Base-by-base conservation (phyloP, 2,888 invertebrate genomes). In the Dusona sp. region DNA sequence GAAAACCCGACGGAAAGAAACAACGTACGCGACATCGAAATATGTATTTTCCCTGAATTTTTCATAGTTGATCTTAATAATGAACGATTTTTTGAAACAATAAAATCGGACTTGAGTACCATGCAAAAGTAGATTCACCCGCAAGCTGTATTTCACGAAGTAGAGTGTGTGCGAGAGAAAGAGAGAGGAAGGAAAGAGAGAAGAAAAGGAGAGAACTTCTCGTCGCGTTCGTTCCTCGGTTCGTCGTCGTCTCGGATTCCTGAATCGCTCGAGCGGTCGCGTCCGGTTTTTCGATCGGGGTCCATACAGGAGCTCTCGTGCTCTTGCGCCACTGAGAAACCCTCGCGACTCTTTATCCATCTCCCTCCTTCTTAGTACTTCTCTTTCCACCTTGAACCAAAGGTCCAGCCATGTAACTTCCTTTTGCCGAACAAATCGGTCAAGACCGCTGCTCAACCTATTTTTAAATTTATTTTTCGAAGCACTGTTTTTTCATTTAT, bases 241-340 rank as follows among this genome's bases (percentile, higher is more conserved):
- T 64, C 61, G 57, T 81, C 77, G 84, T 84, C 78, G 79, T 80
- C 87, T 87, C 83, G 83, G 83, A 87, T 87, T 87, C 87, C 87
- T 85, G 87, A 83, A 86, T 86, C 85, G 85, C 85, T 83, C 79
- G 85, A 80, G 83, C 79, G 73, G 84, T 78, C 83, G 83, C 83
- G 83, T 85, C 87, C 87, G 87, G 87, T 87, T 87, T 72, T 87
- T 85, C 85, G 87, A 85, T 83, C 83, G 80, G 61, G 73, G 85
- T 83, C 84, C 83, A 79, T 79, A 78, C 79, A 72, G 78, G 81
- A 83, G 83, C 82, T 48, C 74, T 74, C 72, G 78, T 68, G 77
- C 70, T 65, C 72, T 48, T 78, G 54, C 77, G 51, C 61, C 57
- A 72, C 70, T 29, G 70, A 65, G 77, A 77, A 77, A 77, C 61